Evolutionary conservation across 2,113 vertebrate species (phyloP).

Genomic region (Chelonoidis abingdonii): DNA sequence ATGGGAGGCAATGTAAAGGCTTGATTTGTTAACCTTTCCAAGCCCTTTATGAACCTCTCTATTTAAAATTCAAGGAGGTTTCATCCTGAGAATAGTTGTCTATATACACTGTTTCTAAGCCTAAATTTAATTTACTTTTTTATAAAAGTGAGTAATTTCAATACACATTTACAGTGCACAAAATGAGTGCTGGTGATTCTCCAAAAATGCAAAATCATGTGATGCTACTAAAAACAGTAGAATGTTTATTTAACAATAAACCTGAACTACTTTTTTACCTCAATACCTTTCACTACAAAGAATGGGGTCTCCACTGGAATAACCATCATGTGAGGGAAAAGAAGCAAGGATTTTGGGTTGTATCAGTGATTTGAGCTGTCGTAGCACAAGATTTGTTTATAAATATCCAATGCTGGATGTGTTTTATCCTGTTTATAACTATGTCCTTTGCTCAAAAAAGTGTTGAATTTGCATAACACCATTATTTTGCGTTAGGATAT

Average conservation of each 20-base stretch:
- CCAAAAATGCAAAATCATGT: conserved; percentile 12
- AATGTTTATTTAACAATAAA: conserved; percentile 11
- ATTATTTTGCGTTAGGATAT: neutral
- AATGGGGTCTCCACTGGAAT: neutral
- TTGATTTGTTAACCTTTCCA: conserved; percentile 62
- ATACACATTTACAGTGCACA: conserved; percentile 25
- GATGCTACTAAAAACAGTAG: conserved; percentile 6
- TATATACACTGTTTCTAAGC: neutral
- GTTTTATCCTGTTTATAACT: neutral
- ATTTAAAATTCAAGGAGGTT: conserved; percentile 36
- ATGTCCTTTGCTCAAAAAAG: neutral
- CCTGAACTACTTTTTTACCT: neutral
- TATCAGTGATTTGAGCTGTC: neutral
- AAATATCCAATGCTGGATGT: neutral
- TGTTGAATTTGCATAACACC: neutral
- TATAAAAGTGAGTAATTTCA: conserved; percentile 47
- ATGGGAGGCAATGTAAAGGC: conserved; percentile 37
- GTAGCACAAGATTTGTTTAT: neutral
- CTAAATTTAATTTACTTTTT: neutral
- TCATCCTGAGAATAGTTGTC: neutral
- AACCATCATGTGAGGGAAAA: neutral
- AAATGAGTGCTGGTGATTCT: conserved; percentile 46
- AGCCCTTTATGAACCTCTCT: conserved; percentile 44
- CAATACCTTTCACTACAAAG: neutral
- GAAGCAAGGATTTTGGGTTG: neutral